A percentile compares a stretch with the other conserved stretches of the same genome.
phyloP scores from a whole-genome alignment of 2,113 vertebrate species.

The Leptobrachium leishanense region DNA sequence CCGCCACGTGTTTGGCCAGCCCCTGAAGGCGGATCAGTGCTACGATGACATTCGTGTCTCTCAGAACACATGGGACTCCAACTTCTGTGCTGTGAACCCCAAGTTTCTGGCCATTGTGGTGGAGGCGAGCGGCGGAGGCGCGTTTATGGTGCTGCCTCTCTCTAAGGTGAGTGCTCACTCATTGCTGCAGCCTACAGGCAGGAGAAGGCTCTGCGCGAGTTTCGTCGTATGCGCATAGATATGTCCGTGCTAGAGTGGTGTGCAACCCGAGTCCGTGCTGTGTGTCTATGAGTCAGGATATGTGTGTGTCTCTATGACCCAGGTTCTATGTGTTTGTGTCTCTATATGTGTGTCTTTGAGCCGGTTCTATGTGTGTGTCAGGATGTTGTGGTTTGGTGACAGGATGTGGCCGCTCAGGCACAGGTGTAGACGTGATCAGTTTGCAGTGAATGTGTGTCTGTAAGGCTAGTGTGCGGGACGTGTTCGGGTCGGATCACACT shows the following conservation, averaged over 20 bases:
- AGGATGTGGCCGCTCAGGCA: constrained; percentile 17
- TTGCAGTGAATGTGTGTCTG: too few species aligned
- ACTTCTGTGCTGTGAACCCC: constrained; percentile 87
- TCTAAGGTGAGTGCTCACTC: constrained; percentile 70
- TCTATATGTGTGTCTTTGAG: neutral
- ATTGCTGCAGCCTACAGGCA: neutral
- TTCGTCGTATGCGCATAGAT: neutral
- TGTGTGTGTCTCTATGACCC: neutral
- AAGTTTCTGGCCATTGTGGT: constrained; percentile 89
- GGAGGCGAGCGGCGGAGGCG: constrained; percentile 85
- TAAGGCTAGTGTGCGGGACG: too few species aligned
- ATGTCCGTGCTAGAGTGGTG: too few species aligned
- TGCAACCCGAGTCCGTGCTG: too few species aligned
- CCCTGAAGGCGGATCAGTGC: constrained; percentile 81
- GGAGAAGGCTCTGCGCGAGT: neutral
- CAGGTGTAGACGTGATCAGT: constrained; percentile 33
- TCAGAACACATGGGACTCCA: constrained; percentile 91
- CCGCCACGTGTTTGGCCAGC: constrained; percentile 87
- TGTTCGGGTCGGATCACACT: too few species aligned
- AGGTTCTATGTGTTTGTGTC: neutral
- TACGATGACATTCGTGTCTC: constrained; percentile 90
- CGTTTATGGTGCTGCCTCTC: constrained; percentile 84
- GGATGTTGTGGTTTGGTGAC: constrained; percentile 25
- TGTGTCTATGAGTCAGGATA: neutral
- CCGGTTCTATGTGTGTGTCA: neutral